A percentile compares a stretch with the other conserved stretches of the same genome.
These are phyloP conservation scores for Platerodrilus igneus DNA, from an alignment of 2,888 invertebrate species.

Conservation along the genomic window DNA sequence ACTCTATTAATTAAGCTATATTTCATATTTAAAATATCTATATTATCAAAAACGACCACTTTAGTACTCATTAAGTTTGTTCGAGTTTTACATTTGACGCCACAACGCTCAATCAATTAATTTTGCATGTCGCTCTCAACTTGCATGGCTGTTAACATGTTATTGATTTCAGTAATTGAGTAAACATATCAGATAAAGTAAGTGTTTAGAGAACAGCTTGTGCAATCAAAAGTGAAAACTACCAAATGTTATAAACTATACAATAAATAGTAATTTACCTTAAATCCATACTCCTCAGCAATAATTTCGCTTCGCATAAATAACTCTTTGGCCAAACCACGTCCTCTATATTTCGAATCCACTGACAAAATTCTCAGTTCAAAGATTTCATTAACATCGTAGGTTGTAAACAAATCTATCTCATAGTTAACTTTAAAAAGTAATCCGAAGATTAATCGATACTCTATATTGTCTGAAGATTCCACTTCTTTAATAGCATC, in stretches of 20 bases:
- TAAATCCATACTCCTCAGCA: slow-evolving; percentile 63
- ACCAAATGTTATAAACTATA: slow-evolving; percentile 1
- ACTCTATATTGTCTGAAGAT: slow-evolving; percentile 63
- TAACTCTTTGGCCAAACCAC: slow-evolving; percentile 69
- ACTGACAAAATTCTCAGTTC: slow-evolving; percentile 80
- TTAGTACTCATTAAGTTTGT: no score
- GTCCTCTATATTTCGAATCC: slow-evolving; percentile 64
- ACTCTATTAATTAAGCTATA: no score
- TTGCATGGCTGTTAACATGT: no score
- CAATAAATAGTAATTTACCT: slow-evolving; percentile 49
- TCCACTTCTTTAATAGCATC: slow-evolving; percentile 64
- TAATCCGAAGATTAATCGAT: slow-evolving; percentile 73
- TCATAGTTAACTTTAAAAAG: slow-evolving; percentile 67
- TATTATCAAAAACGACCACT: no score
- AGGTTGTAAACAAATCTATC: slow-evolving; percentile 63
- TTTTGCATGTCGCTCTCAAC: no score
- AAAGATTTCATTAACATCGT: slow-evolving; percentile 65
- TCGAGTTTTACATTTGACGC: no score
- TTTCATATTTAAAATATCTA: no score
- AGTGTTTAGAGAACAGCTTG: no score
- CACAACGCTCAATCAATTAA: no score
- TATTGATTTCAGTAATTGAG: no score
- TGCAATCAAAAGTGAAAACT: no score
- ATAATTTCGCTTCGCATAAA: slow-evolving; percentile 62
- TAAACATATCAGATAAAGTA: no score